Percentiles rank a stretch among this genome's conserved stretches.
phyloP scores from a whole-genome alignment of 1,140 invertebrate species.

The Cyclargus thomasi region DNA sequence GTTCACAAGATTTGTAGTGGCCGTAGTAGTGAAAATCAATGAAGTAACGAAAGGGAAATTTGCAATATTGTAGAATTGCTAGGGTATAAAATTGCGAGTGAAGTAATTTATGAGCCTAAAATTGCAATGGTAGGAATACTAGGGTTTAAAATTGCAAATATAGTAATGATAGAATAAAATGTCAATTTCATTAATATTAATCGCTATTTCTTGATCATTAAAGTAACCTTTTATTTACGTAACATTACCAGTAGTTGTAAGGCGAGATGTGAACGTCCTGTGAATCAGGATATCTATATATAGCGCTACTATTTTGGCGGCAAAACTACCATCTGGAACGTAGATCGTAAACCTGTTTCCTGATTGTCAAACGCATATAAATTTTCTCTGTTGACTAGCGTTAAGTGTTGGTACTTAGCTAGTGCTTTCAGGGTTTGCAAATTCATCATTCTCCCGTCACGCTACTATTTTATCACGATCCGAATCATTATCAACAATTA shows the following conservation, averaged over 20 bases:
- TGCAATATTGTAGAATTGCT: too few relatives aligned
- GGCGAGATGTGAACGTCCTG: conserved; percentile 44
- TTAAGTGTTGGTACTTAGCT: neutral
- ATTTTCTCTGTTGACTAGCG: conserved; percentile 1
- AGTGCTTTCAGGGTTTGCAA: neutral
- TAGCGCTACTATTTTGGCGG: conserved; percentile 51
- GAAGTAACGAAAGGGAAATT: too few relatives aligned
- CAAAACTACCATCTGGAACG: conserved; percentile 40
- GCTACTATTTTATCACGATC: neutral
- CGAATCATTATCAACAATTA: neutral
- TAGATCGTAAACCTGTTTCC: conserved; percentile 32
- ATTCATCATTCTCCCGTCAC: neutral
- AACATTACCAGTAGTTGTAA: neutral
- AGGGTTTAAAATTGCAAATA: too few relatives aligned
- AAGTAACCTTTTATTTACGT: conserved; percentile 11
- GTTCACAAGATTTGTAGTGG: too few relatives aligned
- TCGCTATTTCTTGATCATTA: too few relatives aligned
- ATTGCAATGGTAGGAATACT: too few relatives aligned
- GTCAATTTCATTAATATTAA: too few relatives aligned
- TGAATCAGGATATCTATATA: conserved; percentile 36
- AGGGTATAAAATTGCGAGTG: too few relatives aligned
- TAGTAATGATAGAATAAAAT: too few relatives aligned
- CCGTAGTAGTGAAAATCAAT: too few relatives aligned
- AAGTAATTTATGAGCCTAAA: too few relatives aligned
- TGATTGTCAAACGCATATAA: conserved; percentile 20